Percentiles rank a stretch among this genome's conserved stretches.
Conservation (phyloP, 2,113 vertebrate species). For the Cromileptes altivelis region DNA sequence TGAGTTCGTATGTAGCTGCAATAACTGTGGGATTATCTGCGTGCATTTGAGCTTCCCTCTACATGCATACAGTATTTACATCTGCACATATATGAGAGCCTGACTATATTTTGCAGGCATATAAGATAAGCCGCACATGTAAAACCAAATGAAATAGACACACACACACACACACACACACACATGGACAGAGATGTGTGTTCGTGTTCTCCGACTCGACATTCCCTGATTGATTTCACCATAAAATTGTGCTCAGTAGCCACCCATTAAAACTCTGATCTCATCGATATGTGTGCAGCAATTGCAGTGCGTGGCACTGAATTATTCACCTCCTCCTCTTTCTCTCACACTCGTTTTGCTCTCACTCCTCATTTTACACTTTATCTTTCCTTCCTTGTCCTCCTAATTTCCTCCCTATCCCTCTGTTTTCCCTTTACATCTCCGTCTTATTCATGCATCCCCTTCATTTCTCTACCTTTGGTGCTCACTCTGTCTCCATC, state of each 20-base stretch:
- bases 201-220: conserved; percentile 59
- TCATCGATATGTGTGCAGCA: conserved; percentile 86
- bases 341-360: conserved; percentile 54
- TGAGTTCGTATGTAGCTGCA: neutral
- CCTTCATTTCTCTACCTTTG: conserved; percentile 40
- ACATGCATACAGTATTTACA: neutral
- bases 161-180: conserved; percentile 5
- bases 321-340: conserved; percentile 87
- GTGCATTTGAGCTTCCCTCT: neutral
- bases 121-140: neutral
- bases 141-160: conserved; percentile 1
- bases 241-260: conserved; percentile 88
- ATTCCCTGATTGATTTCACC: conserved; percentile 90
- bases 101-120: neutral
- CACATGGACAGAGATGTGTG: conserved; percentile 40
- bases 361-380: conserved; percentile 52
- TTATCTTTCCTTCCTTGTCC: conserved; percentile 50
- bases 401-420: conserved; percentile 55
- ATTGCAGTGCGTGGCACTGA: conserved; percentile 85
- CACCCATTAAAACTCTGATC: conserved; percentile 90
- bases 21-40: neutral
- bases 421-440: conserved; percentile 36
- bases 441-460: conserved; percentile 33
- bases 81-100: neutral
- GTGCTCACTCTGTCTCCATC: conserved; percentile 48